phyloP scores from a whole-genome alignment of 2,797 vertebrate genomes.

The Sitta carolinensis region DNA sequence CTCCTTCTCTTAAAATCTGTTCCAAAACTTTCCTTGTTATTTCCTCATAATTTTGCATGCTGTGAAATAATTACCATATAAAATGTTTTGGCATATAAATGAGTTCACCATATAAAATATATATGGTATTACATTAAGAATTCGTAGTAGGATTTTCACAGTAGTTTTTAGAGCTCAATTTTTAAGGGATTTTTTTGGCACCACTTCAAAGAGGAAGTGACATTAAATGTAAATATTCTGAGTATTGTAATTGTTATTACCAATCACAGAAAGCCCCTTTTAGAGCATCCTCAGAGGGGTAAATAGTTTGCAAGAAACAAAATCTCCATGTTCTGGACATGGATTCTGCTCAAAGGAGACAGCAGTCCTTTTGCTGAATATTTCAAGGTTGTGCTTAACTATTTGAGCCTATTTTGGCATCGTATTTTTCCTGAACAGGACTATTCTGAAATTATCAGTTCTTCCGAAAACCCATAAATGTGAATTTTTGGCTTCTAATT shows the following conservation, averaged over 20 bases:
- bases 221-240: neutral
- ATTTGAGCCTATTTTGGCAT: neutral
- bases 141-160: neutral
- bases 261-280: neutral
- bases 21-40: neutral
- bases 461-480: conserved; percentile 6
- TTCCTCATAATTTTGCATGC: neutral
- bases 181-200: neutral
- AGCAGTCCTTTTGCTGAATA: neutral
- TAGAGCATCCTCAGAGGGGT: neutral
- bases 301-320: neutral
- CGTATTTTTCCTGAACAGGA: neutral
- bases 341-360: neutral
- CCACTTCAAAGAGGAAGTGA: neutral
- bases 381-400: neutral
- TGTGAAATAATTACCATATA: conserved; percentile 20
- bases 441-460: conserved; percentile 15
- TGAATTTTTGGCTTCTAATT: conserved; percentile 30
- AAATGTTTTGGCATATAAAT: neutral
- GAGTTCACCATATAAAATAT: neutral
- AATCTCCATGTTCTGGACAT: neutral
- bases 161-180: neutral
- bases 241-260: neutral
- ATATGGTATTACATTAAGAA: neutral
- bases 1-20: conserved; percentile 1